Evolutionary conservation across 2,113 vertebrate genomes (phyloP).

Genomic region (Pomatorhinus ruficollis): DNA sequence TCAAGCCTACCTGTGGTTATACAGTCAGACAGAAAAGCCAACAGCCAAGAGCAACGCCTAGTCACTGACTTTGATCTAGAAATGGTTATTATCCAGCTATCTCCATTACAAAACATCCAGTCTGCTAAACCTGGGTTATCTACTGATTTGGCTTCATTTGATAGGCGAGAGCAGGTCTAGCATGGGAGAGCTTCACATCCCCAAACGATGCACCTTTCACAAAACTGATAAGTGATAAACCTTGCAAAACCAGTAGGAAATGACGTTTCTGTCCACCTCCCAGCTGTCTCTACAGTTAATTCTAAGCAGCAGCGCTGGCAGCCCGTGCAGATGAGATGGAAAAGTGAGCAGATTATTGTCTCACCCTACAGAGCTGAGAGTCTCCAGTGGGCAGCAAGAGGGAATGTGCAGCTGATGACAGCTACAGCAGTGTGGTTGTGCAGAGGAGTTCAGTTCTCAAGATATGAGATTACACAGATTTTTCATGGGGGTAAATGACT

Average conservation of each 20-base stretch:
- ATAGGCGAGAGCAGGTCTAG: slow-evolving; percentile 27
- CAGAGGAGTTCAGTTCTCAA: not conserved
- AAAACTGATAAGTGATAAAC: slow-evolving; percentile 25
- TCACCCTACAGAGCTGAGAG: not conserved
- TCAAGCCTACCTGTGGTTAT: slow-evolving; percentile 46
- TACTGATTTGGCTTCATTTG: slow-evolving; percentile 37
- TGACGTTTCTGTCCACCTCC: not conserved
- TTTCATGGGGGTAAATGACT: not conserved
- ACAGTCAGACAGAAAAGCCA: slow-evolving; percentile 46
- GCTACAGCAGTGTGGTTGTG: not conserved
- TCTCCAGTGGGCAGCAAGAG: not conserved
- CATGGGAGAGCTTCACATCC: slow-evolving; percentile 8
- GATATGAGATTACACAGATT: not conserved
- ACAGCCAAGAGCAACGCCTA: slow-evolving; percentile 45
- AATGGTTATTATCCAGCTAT: slow-evolving; percentile 63
- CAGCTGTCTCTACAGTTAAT: not conserved
- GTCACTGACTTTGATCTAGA: slow-evolving; percentile 59
- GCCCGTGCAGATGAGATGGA: not conserved
- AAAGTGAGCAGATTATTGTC: not conserved
- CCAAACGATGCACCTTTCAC: not conserved
- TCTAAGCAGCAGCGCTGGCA: not conserved
- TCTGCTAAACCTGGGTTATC: slow-evolving; percentile 53
- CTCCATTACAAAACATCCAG: slow-evolving; percentile 61
- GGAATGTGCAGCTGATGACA: not conserved
- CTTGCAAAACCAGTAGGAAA: slow-evolving; percentile 16